A percentile compares a stretch with the other conserved stretches of the same genome.
phyloP scores from a whole-genome alignment of 2,888 invertebrate species.

The Drosophila koepferae region DNA sequence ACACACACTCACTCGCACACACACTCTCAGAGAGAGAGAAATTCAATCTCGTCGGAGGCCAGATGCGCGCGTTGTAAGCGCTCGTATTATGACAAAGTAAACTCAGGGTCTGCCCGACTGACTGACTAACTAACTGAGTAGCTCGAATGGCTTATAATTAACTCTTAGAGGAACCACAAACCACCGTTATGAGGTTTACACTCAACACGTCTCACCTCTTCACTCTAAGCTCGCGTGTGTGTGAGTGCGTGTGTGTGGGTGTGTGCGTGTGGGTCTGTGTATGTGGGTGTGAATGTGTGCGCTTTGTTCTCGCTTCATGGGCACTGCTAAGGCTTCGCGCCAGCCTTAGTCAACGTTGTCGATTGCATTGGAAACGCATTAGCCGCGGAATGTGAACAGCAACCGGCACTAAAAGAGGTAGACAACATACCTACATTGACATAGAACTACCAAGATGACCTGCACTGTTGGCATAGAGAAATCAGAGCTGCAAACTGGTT shows the following conservation, averaged over 20 bases:
- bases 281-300: constrained; percentile 36
- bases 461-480: neutral
- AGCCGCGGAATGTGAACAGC: constrained; percentile 65
- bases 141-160: constrained; percentile 75
- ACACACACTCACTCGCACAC: constrained; percentile 14
- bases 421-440: neutral
- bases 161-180: constrained; percentile 77
- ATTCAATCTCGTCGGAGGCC: constrained; percentile 69
- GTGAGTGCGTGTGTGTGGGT: constrained; percentile 1
- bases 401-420: constrained; percentile 10
- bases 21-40: constrained; percentile 47
- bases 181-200: constrained; percentile 68
- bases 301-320: constrained; percentile 60
- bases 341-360: constrained; percentile 44
- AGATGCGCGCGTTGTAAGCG: constrained; percentile 57
- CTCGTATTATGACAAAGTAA: constrained; percentile 58
- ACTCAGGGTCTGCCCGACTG: constrained; percentile 26
- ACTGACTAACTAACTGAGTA: constrained; percentile 26
- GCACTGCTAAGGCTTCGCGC: constrained; percentile 61
- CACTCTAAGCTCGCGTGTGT: constrained; percentile 3
- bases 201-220: constrained; percentile 4
- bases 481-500: neutral
- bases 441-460: constrained; percentile 15
- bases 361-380: constrained; percentile 75
- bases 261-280: constrained; percentile 33